Percentiles rank a stretch among this genome's conserved stretches.
Evolutionary conservation across 2,888 invertebrate genomes (phyloP).

Genomic region (Agonopterix alstromeriana): DNA sequence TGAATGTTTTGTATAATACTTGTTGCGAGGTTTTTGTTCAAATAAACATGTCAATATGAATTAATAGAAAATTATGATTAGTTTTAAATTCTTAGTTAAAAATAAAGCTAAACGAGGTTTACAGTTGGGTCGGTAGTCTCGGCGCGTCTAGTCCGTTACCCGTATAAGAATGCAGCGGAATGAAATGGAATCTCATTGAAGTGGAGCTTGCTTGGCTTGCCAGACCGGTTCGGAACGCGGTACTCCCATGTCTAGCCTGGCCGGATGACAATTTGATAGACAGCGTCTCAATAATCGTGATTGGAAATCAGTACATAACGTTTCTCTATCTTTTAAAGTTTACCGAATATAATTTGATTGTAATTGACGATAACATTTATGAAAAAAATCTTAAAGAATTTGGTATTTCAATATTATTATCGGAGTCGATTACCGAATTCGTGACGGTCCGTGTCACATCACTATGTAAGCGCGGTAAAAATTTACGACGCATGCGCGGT

Average conservation of each 20-base stretch:
- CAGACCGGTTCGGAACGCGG: conserved; percentile 28
- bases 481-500: conserved; percentile 35
- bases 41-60: conserved; percentile 20
- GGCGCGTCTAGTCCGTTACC: conserved; percentile 61
- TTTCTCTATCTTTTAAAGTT: conserved; percentile 7
- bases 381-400: not conserved
- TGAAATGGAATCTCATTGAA: conserved; percentile 75
- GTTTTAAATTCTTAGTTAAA: conserved; percentile 12
- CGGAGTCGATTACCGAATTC: conserved; percentile 16
- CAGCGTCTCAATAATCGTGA: conserved; percentile 44
- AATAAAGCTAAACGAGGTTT: conserved; percentile 21
- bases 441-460: conserved; percentile 23
- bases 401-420: conserved; percentile 9
- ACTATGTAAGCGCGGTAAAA: conserved; percentile 34
- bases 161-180: conserved; percentile 70
- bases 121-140: conserved; percentile 36
- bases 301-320: conserved; percentile 21
- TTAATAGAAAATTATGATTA: conserved; percentile 4
- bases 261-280: conserved; percentile 64
- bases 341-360: conserved; percentile 15
- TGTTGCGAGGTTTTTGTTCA: conserved; percentile 27
- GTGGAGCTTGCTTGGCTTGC: conserved; percentile 49
- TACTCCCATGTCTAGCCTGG: conserved; percentile 45
- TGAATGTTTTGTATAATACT: conserved; percentile 31
- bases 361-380: conserved; percentile 14